phyloP scores from a whole-genome alignment of 2,888 invertebrate genomes.

The Petrolisthes cinctipes region DNA sequence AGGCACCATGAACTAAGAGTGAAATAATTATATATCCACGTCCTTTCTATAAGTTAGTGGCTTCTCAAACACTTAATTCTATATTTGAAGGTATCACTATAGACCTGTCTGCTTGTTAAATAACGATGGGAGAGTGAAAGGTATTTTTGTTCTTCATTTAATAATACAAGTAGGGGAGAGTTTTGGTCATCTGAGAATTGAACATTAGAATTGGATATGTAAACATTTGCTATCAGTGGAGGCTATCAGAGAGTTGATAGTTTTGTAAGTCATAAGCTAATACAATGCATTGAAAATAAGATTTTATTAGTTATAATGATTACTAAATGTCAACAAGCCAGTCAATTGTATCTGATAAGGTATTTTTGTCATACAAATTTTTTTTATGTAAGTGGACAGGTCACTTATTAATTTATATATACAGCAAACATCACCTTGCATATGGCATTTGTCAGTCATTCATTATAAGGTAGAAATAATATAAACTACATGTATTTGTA shows the following conservation, averaged over 20 bases:
- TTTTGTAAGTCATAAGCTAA: background rate
- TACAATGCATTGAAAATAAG: constrained; percentile 1
- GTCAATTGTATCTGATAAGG: constrained; percentile 1
- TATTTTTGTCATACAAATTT: background rate
- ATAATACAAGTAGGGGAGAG: background rate
- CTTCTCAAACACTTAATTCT: background rate
- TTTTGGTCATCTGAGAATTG: background rate
- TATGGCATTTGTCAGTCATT: constrained; percentile 53
- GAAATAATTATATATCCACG: background rate
- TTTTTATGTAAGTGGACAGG: constrained; percentile 36
- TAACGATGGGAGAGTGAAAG: background rate
- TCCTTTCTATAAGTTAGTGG: background rate
- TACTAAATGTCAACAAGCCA: background rate
- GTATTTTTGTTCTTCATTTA: background rate
- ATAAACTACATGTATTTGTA: constrained; percentile 51
- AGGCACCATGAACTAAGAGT: background rate
- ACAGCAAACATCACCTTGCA: constrained; percentile 5
- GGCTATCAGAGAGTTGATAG: background rate
- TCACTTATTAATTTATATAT: constrained; percentile 26
- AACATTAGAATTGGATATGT: too few relatives aligned
- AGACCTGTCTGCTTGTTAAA: constrained; percentile 41
- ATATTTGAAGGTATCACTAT: constrained; percentile 17
- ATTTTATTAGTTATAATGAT: background rate
- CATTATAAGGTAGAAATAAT: constrained; percentile 47
- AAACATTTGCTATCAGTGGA: background rate